Conservation (phyloP, 2,888 invertebrate genomes). For the Morpho deidamia region DNA sequence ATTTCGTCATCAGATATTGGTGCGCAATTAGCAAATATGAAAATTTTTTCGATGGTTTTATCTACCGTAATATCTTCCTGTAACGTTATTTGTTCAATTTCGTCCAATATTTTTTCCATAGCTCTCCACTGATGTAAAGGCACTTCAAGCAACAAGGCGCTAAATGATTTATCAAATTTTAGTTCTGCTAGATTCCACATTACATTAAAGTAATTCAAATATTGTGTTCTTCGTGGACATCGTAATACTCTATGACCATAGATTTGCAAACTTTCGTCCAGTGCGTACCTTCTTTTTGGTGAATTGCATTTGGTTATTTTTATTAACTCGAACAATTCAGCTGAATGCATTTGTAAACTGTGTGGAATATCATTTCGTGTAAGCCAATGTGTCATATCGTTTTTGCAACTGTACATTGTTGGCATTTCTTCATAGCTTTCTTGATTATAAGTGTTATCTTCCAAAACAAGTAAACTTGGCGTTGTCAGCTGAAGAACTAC, state of each 20-base stretch:
- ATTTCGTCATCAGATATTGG: background rate
- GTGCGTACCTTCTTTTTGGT: background rate
- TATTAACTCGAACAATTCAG: slow-evolving; percentile 27
- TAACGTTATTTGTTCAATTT: slow-evolving; percentile 1
- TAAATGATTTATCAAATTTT: background rate
- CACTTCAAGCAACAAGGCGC: background rate
- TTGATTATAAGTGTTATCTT: background rate
- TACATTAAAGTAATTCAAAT: slow-evolving; percentile 14
- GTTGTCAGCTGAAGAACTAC: background rate
- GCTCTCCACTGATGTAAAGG: background rate
- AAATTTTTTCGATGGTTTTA: background rate
- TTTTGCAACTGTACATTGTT: slow-evolving; percentile 17
- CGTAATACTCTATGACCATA: slow-evolving; percentile 21
- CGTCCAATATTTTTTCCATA: background rate
- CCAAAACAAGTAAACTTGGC: slow-evolving; percentile 3
- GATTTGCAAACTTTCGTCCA: slow-evolving; percentile 12
- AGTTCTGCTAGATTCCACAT: background rate
- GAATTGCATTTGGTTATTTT: slow-evolving; percentile 10
- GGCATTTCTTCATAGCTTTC: slow-evolving; percentile 2
- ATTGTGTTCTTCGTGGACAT: slow-evolving; percentile 6
- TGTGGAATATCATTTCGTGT: slow-evolving; percentile 17
- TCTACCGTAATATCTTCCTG: background rate
- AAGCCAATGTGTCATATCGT: slow-evolving; percentile 25
- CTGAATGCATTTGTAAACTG: slow-evolving; percentile 12
- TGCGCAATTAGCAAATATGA: background rate